Base-by-base conservation (phyloP, 23 tunicate species). In the Diplosoma virens region DNA sequence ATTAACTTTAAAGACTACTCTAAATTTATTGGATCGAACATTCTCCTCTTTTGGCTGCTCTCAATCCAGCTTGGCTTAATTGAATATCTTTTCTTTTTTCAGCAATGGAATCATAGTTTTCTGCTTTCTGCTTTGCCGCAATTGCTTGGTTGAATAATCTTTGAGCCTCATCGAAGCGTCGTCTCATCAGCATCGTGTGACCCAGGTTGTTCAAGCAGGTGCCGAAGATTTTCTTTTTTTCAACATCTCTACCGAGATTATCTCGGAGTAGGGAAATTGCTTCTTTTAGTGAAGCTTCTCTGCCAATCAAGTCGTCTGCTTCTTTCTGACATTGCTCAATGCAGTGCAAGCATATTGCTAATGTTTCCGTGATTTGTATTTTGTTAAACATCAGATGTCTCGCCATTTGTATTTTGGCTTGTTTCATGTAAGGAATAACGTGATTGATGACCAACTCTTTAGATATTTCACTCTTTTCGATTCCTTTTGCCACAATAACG, bases 151-250 rank as follows among this genome's bases (percentile, higher is more conserved):
- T 11, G 47, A 76, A 76, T 4, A 20, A 31, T 28, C 52, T 33
- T 18, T 11, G 14, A 2, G 81, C 81, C 3, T 76, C 81, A 29
- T 58, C 58, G 18, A 23, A 32, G 16, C 81, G 67, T 5, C 21
- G 32, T 18, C 33, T 30, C 46, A 76, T 5, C 27, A 56, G 21
- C 32, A 56, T 56, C 21, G 81, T 58, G 68, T 56, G 67, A 16
- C 81, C 81, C 17, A 76, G 81, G 32, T 76, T 76, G 68, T 76
- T 76, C 32, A 58, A 24, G 52, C 50, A 32, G 50, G 21, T 50
- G 25, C 81, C 81, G 68, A 21, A 76, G 14, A 76, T 20, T 29
- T 76, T 26, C 4, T 56, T 18, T 68, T 56, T 29, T 48, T 33
- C 68, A 27, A 32, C 81, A 32, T 76, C 50, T 18, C 58, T 58